phyloP scores from a whole-genome alignment of 2,888 invertebrate genomes.

The Adela reaumurella region DNA sequence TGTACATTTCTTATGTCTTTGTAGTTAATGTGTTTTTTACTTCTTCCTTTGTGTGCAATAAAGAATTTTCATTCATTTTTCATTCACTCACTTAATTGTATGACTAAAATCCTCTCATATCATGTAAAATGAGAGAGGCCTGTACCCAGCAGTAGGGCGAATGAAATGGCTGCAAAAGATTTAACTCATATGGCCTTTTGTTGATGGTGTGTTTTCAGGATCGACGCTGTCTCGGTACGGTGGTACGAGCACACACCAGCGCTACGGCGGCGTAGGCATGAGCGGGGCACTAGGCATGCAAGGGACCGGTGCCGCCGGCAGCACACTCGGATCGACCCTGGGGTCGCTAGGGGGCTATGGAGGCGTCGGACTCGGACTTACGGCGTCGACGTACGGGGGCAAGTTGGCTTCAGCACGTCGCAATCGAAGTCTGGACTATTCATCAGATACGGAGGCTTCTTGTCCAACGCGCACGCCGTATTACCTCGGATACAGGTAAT shows the following conservation, averaged over 20 bases:
- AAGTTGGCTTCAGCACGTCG: conserved; percentile 59
- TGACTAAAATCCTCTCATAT: no score
- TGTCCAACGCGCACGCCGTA: conserved; percentile 72
- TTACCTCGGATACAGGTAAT: conserved; percentile 56
- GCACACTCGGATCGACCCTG: conserved; percentile 35
- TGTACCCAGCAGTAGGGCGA: no score
- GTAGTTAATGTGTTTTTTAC: no score
- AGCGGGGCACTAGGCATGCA: conserved; percentile 20
- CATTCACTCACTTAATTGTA: no score
- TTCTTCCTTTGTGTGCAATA: no score
- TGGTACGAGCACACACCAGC: conserved; percentile 33
- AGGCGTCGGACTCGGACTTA: not conserved
- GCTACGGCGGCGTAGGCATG: conserved; percentile 50
- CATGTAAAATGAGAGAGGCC: no score
- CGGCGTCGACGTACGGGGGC: conserved; percentile 32
- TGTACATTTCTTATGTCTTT: no score
- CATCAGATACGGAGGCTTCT: conserved; percentile 94
- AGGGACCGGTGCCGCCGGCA: conserved; percentile 35
- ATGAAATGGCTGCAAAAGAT: no score
- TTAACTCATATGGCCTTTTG: not conserved
- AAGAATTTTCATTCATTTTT: no score
- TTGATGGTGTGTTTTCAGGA: conserved; percentile 23
- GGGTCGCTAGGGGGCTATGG: conserved; percentile 12
- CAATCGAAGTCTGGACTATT: conserved; percentile 83
- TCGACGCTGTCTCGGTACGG: conserved; percentile 59